These are phyloP conservation scores for Oreotragus oreotragus DNA, from an alignment of 2,113 vertebrate species.

Conservation along the genomic window DNA sequence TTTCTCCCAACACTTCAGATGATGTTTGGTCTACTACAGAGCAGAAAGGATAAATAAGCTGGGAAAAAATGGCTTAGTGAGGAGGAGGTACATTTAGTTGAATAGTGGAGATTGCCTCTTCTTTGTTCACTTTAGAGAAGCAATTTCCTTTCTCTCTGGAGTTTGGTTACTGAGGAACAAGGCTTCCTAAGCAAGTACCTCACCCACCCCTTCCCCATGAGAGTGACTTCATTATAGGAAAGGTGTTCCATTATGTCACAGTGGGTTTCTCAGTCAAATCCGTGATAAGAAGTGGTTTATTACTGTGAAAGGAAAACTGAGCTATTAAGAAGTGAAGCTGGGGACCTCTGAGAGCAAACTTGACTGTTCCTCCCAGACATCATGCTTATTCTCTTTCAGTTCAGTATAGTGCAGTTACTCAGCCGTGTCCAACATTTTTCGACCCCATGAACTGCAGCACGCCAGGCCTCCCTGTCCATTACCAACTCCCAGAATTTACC, in stretches of 20 bases:
- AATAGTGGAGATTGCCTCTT: neutral
- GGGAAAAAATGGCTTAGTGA: neutral
- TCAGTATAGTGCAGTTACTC: neutral
- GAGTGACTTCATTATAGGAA: neutral
- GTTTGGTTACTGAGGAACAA: neutral
- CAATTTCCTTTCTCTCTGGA: neutral
- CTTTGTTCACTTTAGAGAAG: neutral
- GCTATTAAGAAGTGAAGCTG: neutral
- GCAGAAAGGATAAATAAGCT: neutral
- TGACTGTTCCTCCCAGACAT: neutral
- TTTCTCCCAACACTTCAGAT: neutral
- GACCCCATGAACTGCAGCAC: neutral
- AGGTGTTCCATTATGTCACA: neutral
- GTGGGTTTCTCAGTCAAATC: neutral
- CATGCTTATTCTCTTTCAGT: neutral
- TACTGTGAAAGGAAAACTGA: neutral
- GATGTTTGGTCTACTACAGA: neutral
- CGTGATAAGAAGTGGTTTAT: neutral
- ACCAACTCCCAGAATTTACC: neutral
- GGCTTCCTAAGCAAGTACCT: neutral
- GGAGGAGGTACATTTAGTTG: neutral
- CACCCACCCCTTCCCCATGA: neutral
- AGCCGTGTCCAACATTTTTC: neutral
- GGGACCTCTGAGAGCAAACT: neutral
- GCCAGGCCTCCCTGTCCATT: neutral